phyloP scores from a whole-genome alignment of 2,888 invertebrate species.

The Trachelus iudaicus region DNA sequence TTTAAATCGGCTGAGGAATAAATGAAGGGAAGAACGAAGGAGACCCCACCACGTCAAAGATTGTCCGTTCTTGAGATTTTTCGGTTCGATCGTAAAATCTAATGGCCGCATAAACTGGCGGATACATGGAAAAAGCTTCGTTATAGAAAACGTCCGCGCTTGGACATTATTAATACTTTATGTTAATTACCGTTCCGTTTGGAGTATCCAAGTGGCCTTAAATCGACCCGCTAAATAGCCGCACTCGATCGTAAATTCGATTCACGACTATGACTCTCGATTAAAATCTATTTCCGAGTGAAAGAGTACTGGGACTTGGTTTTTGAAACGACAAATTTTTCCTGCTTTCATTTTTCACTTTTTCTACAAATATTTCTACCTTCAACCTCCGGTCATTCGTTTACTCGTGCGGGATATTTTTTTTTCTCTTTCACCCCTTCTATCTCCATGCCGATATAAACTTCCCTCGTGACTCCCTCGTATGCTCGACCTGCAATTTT shows the following conservation, averaged over 20 bases:
- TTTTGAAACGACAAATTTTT: background rate
- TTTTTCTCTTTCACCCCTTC: conserved; percentile 1
- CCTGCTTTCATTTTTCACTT: background rate
- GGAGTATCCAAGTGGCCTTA: conserved; percentile 54
- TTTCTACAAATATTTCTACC: background rate
- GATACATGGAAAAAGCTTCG: conserved; percentile 54
- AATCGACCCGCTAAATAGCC: conserved; percentile 56
- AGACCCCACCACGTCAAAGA: conserved; percentile 38
- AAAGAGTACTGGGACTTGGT: background rate
- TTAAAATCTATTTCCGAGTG: conserved; percentile 52
- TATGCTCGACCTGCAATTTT: background rate
- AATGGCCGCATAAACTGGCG: conserved; percentile 58
- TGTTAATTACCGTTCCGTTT: conserved; percentile 61
- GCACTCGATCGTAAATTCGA: conserved; percentile 54
- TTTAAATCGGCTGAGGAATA: background rate
- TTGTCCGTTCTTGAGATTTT: conserved; percentile 50
- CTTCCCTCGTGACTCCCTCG: background rate
- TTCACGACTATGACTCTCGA: conserved; percentile 35
- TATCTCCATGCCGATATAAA: background rate
- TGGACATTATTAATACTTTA: conserved; percentile 62
- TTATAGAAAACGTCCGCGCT: conserved; percentile 54
- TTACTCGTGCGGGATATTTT: conserved; percentile 33
- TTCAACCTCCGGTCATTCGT: conserved; percentile 19
- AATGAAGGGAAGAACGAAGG: background rate
- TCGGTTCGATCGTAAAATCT: conserved; percentile 64